These are phyloP conservation scores for Carlito syrichta DNA, from an alignment of 2,113 vertebrate genomes.

Conservation along the genomic window DNA sequence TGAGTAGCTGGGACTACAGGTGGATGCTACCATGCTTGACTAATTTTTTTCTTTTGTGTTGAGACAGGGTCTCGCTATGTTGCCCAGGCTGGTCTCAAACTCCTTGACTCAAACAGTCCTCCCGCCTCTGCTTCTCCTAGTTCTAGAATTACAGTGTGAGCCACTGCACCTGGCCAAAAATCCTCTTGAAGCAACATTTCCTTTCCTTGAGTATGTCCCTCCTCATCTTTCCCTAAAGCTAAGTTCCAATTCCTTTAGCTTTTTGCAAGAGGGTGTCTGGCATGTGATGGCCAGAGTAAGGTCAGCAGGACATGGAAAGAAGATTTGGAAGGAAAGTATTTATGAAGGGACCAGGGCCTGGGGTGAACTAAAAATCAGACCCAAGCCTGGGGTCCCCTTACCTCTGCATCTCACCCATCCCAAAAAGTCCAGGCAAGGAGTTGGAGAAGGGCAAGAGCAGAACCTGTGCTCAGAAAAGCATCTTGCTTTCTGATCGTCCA, in stretches of 20 bases:
- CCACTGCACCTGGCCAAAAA: neutral
- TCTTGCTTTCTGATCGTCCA: neutral
- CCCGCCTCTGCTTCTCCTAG: no score
- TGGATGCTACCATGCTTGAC: no score
- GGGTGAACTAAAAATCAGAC: neutral
- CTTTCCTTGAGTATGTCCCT: neutral
- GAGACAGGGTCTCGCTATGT: no score
- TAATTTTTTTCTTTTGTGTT: no score
- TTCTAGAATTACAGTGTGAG: no score
- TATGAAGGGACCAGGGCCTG: neutral
- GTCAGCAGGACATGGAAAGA: neutral
- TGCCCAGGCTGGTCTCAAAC: no score
- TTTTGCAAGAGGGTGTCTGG: neutral
- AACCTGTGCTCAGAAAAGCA: neutral
- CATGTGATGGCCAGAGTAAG: neutral
- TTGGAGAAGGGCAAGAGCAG: neutral
- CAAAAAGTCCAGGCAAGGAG: neutral
- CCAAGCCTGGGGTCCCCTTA: neutral
- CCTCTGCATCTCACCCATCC: neutral
- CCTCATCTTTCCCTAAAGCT: neutral
- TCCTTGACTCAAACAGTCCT: no score
- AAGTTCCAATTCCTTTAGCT: neutral
- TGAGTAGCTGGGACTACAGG: no score
- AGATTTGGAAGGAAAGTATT: neutral
- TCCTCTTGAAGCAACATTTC: neutral